Conservation (phyloP, 2,113 vertebrate genomes). For the Pogona vitticeps region DNA sequence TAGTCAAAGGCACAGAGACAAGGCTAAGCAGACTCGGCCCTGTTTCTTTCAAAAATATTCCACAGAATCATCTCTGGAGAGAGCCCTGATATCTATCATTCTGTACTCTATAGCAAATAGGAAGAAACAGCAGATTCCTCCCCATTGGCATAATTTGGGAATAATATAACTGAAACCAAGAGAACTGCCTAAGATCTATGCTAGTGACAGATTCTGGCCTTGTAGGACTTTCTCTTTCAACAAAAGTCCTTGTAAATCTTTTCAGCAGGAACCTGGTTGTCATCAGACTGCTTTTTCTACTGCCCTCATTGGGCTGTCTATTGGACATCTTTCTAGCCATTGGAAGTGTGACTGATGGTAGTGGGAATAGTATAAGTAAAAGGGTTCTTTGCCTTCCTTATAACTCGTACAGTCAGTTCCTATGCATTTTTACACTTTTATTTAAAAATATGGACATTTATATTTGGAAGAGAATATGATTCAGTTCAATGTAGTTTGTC, state of each 20-base stretch:
- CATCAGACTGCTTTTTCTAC: neutral
- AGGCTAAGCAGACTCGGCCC: neutral
- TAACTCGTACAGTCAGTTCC: neutral
- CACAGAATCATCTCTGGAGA: neutral
- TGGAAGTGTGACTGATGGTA: neutral
- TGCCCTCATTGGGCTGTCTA: slow-evolving; percentile 18
- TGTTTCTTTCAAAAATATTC: neutral
- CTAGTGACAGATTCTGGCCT: neutral
- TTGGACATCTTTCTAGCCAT: neutral
- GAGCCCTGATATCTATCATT: slow-evolving; percentile 26
- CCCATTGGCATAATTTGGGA: neutral
- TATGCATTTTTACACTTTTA: too few species aligned
- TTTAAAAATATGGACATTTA: too few species aligned
- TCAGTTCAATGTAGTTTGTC: too few species aligned
- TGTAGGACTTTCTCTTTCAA: too few species aligned
- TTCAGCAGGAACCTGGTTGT: neutral
- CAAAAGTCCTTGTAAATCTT: too few species aligned
- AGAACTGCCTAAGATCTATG: slow-evolving; percentile 52
- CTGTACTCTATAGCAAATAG: neutral
- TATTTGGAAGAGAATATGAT: neutral
- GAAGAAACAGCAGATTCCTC: slow-evolving; percentile 38
- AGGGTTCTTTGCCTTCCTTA: neutral
- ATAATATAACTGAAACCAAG: slow-evolving; percentile 49
- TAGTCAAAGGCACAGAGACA: neutral
- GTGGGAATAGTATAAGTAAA: neutral